phyloP scores from a whole-genome alignment of 2,113 vertebrate genomes.

The Mesoclemmys tuberculata region DNA sequence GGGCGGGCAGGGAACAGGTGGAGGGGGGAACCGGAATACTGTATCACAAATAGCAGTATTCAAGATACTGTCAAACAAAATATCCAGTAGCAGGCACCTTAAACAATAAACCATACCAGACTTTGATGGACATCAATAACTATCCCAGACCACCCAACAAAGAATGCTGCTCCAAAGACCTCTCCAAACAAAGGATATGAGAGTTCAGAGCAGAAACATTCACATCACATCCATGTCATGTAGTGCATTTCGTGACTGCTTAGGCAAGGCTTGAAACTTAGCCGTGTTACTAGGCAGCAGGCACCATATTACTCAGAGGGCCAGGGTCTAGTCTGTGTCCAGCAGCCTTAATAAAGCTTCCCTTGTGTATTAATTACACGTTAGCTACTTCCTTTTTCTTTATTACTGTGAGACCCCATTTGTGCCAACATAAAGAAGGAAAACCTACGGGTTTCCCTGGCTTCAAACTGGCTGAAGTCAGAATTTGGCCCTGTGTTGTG shows the following conservation, averaged over 20 bases:
- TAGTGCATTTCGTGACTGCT: not conserved
- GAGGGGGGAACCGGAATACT: not conserved
- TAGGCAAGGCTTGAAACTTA: not conserved
- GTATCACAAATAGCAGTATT: not conserved
- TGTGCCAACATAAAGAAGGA: too few relatives aligned
- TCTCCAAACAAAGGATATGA: not conserved
- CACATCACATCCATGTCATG: rapidly evolving
- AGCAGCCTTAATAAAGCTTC: not conserved
- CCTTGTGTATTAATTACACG: rapidly evolving
- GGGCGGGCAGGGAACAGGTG: too few relatives aligned
- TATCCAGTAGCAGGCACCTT: not conserved
- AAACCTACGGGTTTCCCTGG: too few relatives aligned
- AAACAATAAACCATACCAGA: not conserved
- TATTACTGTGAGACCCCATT: not conserved
- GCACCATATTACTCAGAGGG: not conserved
- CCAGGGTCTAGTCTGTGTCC: not conserved
- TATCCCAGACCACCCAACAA: not conserved
- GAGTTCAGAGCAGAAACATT: not conserved
- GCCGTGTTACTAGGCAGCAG: not conserved
- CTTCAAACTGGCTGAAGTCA: not conserved
- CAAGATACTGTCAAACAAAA: not conserved
- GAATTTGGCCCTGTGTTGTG: rapidly evolving
- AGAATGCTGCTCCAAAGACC: not conserved
- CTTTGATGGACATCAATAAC: not conserved
- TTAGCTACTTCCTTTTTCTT: not conserved